Conservation (phyloP, 2,888 invertebrate species). For the Phaonia tiefii region DNA sequence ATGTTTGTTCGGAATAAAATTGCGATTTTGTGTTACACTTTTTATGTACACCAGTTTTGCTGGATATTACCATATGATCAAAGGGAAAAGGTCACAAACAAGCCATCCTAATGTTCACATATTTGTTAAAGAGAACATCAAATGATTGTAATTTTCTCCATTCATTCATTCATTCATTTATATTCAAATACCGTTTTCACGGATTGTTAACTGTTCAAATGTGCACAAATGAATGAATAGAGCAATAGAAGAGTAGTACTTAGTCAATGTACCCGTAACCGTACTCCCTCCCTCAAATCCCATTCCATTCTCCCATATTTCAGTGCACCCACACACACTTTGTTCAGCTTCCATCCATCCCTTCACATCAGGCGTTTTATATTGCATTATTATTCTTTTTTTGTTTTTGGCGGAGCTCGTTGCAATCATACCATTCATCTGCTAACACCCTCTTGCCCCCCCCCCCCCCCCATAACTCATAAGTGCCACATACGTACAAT, state of each 20-base stretch:
- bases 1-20: no score
- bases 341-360: no score
- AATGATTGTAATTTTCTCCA: slow-evolving; percentile 60
- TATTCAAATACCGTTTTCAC: slow-evolving; percentile 62
- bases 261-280: slow-evolving; percentile 5
- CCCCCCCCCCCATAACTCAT: neutral
- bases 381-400: slow-evolving; percentile 6
- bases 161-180: slow-evolving; percentile 66
- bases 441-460: neutral
- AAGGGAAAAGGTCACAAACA: no score
- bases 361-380: neutral
- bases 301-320: neutral
- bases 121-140: slow-evolving; percentile 41
- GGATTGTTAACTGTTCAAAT: slow-evolving; percentile 66
- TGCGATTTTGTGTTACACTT: no score
- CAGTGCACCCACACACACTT: no score
- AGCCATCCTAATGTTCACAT: no score
- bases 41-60: no score
- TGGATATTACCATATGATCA: no score
- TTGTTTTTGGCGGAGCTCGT: neutral
- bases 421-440: slow-evolving; percentile 4
- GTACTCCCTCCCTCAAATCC: neutral
- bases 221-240: slow-evolving; percentile 58
- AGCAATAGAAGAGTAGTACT: slow-evolving; percentile 16
- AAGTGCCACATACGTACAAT: neutral